Evolutionary conservation across 2,113 vertebrate species (phyloP), one percentile per base, ranked within the genome.

Genomic region (Calypte anna): DNA sequence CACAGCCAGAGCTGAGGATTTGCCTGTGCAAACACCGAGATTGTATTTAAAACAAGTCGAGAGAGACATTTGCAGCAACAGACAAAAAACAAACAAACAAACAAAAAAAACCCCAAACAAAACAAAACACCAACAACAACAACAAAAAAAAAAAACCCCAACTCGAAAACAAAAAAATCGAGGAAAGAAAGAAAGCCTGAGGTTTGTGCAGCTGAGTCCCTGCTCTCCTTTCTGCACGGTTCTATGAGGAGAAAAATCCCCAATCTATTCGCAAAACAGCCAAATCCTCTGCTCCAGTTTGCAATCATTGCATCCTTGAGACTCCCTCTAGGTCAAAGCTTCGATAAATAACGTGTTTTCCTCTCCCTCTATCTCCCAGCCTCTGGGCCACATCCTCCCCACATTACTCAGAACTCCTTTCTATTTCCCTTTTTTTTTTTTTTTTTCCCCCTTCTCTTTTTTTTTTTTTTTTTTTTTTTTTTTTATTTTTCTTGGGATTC

Each of bases 291-390:
- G 86, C 92, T 91, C 20, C 70, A 53, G 62, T 72, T 85, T 14
- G 43, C 81, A 91, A 63, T 94, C 89, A 94, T 91, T 73, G 86
- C 96, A 94, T 94, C 96, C 95, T 95, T 72, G 94, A 96, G 94
- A 70, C 93, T 81, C 91, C 91, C 95, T 89, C 72, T 90, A 88
- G 93, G 76, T 91, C 92, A 92, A 90, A 96, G 78, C 87, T 86
- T 53, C 91, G 93, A 96, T 94, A 96, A 97, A 97, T 96, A 96
- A 93, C 40, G 13, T 91, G 53, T 90, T 96, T 87, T 91, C 75
- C 94, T 95, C 91, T 91, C 86, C 93, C 69, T 87, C 95, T 70
- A 11, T 57, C 58, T 70, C 57, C 48, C 82, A 93, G 64, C 43
- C 75, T 36, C 91, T 92, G 95, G 91, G 86, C 93, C 95, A 74